Percentiles rank a stretch among this genome's conserved stretches.
phyloP scores from a whole-genome alignment of 2,888 invertebrate genomes.

The Blomia tropicalis region DNA sequence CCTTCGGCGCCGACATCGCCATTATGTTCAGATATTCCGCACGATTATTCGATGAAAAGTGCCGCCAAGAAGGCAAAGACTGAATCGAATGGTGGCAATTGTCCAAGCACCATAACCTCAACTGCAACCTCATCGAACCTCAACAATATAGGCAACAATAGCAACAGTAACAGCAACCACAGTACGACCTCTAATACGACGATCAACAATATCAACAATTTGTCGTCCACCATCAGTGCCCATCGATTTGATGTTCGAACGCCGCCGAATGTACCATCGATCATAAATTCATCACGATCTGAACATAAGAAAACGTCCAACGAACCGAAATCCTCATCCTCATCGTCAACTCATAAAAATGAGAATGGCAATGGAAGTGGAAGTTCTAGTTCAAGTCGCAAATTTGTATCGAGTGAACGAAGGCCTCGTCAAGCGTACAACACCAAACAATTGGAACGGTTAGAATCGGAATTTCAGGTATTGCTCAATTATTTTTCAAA shows the following conservation, averaged over 20 bases:
- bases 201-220: too few relatives aligned
- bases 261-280: neutral
- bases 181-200: too few relatives aligned
- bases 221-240: neutral
- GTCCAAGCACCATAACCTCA: too few relatives aligned
- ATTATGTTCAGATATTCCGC: neutral
- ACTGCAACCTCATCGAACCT: too few relatives aligned
- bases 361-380: neutral
- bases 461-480: conserved; percentile 83
- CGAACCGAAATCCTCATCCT: neutral
- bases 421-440: conserved; percentile 94
- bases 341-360: neutral
- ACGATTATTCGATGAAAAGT: neutral
- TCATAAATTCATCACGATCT: neutral
- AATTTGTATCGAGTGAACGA: conserved; percentile 48
- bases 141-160: too few relatives aligned
- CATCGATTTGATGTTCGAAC: neutral
- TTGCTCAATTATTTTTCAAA: conserved; percentile 10
- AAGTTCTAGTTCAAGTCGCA: neutral
- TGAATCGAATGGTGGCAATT: too few relatives aligned
- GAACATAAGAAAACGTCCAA: conserved; percentile 10
- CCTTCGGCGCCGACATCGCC: neutral
- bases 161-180: too few relatives aligned
- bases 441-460: conserved; percentile 71
- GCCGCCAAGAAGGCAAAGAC: neutral